Base-by-base conservation (phyloP, 2,113 vertebrate species). In the Oryzias celebensis region DNA sequence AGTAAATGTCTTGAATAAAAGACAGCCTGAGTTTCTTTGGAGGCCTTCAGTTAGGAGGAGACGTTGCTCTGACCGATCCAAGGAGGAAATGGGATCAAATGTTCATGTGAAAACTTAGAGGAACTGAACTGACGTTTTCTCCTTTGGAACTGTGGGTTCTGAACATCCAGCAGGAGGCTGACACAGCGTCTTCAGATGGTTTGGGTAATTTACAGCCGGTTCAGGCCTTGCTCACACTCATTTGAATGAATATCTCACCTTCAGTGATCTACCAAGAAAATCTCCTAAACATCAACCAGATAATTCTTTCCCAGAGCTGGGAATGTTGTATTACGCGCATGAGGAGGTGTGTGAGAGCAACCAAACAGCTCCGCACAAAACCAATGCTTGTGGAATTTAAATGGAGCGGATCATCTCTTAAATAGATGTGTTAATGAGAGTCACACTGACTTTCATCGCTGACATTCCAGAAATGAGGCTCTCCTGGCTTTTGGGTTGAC, bases 151-250 rank as follows among this genome's bases (percentile, higher is more conserved):
- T 2, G 52, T 4, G 0, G 45, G 65, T 47, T 43, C 65, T 15
- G 14, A 4, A 0, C 43, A 53, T 59, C 31, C 50, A 20, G 24
- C 52, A 8, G 13, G 52, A 49, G 45, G n/a, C 36, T 60, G 26
- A 6, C 5, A 6, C 26, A 1, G 17, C 3, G 0, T 1, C 7
- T 36, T 41, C 52, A 3, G 44, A 15, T 62, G 43, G 26, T 28
- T 45, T 42, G 51, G 45, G 54, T 31, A 51, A 69, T 58, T 52
- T 54, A 62, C 65, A 52, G 51, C 54, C 12, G 58, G 75, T 81
- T 68, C 71, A 60, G 20, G 20, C 20, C 1, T 20, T 20, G 20
- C 20, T 20, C 20, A 20, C 20, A 20, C 20, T 20, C 20, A 20
- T 20, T 20, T 20, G 20, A 20, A 20, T 20, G 20, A 20, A 20